These are phyloP conservation scores for Ptychobarbus kaznakovi DNA, from an alignment of 2,797 vertebrate genomes.

Conservation along the genomic window DNA sequence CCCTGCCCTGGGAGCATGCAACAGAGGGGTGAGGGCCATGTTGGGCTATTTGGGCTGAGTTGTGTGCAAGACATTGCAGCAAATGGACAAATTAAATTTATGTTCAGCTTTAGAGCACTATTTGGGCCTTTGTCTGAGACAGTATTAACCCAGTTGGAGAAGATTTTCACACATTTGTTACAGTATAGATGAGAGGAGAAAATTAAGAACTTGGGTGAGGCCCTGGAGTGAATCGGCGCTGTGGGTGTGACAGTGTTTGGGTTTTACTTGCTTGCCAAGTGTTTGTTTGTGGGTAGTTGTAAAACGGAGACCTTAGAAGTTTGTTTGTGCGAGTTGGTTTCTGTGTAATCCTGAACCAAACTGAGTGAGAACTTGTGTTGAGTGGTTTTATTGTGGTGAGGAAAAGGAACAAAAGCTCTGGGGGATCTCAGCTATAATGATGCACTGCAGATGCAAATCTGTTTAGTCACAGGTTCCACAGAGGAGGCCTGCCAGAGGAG, in stretches of 20 bases:
- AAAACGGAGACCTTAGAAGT: slow-evolving; percentile 5
- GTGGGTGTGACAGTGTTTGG: slow-evolving; percentile 3
- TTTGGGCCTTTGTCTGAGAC: neutral
- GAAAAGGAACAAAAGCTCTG: slow-evolving; percentile 18
- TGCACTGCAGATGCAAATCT: slow-evolving; percentile 41
- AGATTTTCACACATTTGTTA: neutral
- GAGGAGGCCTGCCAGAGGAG: slow-evolving; percentile 13
- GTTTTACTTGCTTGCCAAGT: slow-evolving; percentile 1
- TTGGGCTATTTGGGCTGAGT: no score
- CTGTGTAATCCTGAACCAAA: slow-evolving; percentile 4
- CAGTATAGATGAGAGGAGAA: neutral
- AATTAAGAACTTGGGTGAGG: neutral
- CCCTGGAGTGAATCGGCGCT: neutral
- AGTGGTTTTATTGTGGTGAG: slow-evolving; percentile 32
- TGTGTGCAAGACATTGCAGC: no score
- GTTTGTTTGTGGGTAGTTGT: slow-evolving; percentile 39
- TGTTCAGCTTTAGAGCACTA: neutral
- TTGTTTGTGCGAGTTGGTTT: slow-evolving; percentile 28
- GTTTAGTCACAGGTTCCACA: slow-evolving; percentile 41
- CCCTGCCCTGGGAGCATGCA: no score
- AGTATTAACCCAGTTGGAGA: neutral
- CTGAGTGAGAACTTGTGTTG: slow-evolving; percentile 11
- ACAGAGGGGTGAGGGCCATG: no score
- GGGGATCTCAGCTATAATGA: slow-evolving; percentile 37
- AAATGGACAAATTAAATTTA: neutral